phyloP scores from a whole-genome alignment of 2,888 invertebrate species.

The Cosmia pyralina region DNA sequence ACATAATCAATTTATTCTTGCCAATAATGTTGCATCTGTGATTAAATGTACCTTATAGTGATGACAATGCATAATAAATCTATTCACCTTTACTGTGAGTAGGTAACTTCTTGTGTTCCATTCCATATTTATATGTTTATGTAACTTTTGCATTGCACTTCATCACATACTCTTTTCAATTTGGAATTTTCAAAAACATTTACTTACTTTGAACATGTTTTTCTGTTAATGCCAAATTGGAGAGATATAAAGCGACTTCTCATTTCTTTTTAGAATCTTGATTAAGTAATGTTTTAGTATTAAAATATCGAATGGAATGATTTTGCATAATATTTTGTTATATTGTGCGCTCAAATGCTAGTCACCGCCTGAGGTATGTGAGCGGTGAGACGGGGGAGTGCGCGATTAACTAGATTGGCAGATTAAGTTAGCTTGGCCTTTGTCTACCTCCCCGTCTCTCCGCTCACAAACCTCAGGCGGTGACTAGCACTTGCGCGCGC shows the following conservation, averaged over 20 bases:
- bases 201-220: conserved; percentile 50
- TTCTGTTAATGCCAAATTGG: conserved; percentile 74
- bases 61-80: conserved; percentile 73
- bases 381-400: too few species aligned
- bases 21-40: conserved; percentile 84
- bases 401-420: too few species aligned
- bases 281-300: conserved; percentile 7
- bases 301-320: conserved; percentile 55
- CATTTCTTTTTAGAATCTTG: conserved; percentile 13
- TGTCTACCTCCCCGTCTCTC: too few species aligned
- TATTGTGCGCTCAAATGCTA: too few species aligned
- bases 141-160: neutral
- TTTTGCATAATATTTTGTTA: conserved; percentile 55
- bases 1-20: conserved; percentile 73
- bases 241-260: conserved; percentile 59
- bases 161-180: conserved; percentile 68
- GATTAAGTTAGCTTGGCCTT: too few species aligned
- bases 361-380: too few species aligned
- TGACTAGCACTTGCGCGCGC: too few species aligned
- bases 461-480: too few species aligned
- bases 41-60: conserved; percentile 77
- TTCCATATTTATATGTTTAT: conserved; percentile 56
- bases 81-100: conserved; percentile 58
- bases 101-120: conserved; percentile 51
- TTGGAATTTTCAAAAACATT: conserved; percentile 75